phyloP scores from a whole-genome alignment of 53 echinoderm and acorn worm species.

The Astropecten irregularis region DNA sequence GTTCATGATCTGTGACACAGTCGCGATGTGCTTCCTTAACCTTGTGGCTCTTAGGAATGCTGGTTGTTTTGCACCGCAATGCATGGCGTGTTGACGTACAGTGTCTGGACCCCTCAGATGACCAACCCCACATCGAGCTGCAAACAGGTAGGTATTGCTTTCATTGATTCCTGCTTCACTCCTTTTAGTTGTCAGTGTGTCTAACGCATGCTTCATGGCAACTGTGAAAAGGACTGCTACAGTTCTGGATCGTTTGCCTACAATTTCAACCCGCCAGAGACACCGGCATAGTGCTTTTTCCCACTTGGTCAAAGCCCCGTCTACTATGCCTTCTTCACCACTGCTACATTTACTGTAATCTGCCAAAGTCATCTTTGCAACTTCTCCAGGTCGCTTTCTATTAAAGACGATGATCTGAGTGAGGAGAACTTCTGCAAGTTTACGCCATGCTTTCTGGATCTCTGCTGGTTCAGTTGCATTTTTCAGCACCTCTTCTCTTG shows the following conservation, averaged over 20 bases:
- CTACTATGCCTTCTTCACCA: conserved; percentile 48
- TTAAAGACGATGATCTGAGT: conserved; percentile 72
- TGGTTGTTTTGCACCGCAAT: conserved; percentile 64
- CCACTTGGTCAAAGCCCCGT: conserved; percentile 64
- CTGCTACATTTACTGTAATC: conserved; percentile 57
- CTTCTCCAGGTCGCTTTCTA: conserved; percentile 71
- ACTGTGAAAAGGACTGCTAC: conserved; percentile 69
- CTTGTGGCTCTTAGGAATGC: conserved; percentile 68
- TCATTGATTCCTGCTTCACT: conserved; percentile 60
- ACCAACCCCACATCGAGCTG: conserved; percentile 30
- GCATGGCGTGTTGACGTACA: conserved; percentile 56
- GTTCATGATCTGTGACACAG: conserved; percentile 75
- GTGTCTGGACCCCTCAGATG: conserved; percentile 68
- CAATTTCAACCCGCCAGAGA: conserved; percentile 73
- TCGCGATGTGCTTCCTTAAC: conserved; percentile 75
- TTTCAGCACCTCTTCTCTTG: neutral
- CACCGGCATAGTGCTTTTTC: conserved; percentile 68
- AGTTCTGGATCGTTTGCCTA: conserved; percentile 69
- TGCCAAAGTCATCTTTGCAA: conserved; percentile 65
- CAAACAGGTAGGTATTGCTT: conserved; percentile 64
- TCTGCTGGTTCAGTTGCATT: neutral
- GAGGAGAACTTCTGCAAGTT: conserved; percentile 52
- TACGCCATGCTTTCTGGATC: conserved; percentile 46
- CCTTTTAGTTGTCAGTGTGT: conserved; percentile 59
- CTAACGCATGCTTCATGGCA: conserved; percentile 59